These are phyloP conservation scores for Nothocercus julius DNA, from an alignment of 2,113 vertebrate genomes.

Conservation along the genomic window DNA sequence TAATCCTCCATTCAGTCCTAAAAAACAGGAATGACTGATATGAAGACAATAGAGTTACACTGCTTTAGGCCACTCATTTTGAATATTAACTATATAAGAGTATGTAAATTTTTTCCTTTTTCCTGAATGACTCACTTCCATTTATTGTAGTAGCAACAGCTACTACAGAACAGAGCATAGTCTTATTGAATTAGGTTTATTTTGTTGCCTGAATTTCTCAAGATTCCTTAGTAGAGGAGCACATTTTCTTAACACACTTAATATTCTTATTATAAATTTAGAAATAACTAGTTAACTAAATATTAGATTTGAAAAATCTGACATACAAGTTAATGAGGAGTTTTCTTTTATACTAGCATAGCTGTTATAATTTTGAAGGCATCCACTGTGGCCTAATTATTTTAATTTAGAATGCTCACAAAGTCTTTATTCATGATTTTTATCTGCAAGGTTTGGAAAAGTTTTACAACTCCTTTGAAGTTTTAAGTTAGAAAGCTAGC, in stretches of 20 bases:
- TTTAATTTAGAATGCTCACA: slow-evolving; percentile 72
- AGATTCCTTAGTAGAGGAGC: neutral
- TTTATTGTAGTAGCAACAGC: neutral
- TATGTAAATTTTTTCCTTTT: neutral
- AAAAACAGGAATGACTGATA: neutral
- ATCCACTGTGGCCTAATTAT: slow-evolving; percentile 67
- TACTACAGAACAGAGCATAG: neutral
- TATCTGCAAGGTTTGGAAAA: slow-evolving; percentile 54
- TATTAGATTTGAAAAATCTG: slow-evolving; percentile 25
- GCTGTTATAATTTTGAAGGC: slow-evolving; percentile 56
- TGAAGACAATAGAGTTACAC: neutral
- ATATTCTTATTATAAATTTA: slow-evolving; percentile 21
- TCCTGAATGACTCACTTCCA: neutral
- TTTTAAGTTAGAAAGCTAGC: slow-evolving; percentile 66
- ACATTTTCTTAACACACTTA: neutral
- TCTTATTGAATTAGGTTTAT: neutral
- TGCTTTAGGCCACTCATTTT: neutral
- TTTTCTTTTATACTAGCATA: slow-evolving; percentile 46
- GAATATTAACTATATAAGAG: neutral
- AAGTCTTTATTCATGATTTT: slow-evolving; percentile 69
- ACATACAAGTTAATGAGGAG: slow-evolving; percentile 43
- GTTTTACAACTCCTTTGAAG: slow-evolving; percentile 61
- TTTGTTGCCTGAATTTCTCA: neutral
- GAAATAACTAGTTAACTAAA: slow-evolving; percentile 44
- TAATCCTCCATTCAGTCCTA: neutral